Evolutionary conservation across 1,140 invertebrate species (phyloP).

Genomic region (Kradibia gibbosae): DNA sequence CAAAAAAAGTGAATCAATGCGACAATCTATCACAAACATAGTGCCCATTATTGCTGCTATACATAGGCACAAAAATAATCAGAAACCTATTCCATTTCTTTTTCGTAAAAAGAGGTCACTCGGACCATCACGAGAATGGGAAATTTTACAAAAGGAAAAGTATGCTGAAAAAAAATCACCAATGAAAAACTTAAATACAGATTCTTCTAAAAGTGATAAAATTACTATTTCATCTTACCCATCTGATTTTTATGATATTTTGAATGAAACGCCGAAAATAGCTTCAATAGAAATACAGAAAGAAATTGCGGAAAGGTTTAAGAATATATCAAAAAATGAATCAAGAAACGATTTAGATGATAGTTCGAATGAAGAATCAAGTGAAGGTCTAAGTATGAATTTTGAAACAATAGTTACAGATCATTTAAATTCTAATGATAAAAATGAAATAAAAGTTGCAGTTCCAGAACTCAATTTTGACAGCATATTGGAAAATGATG

Average conservation of each 20-base stretch:
- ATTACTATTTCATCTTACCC: slow-evolving; percentile 8
- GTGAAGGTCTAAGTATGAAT: slow-evolving; percentile 21
- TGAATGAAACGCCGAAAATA: slow-evolving; percentile 58
- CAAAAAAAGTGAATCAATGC: slow-evolving; percentile 25
- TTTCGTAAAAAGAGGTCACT: slow-evolving; percentile 40
- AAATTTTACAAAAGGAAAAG: slow-evolving; percentile 36
- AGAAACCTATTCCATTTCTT: slow-evolving; percentile 30
- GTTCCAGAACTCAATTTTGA: slow-evolving; percentile 62
- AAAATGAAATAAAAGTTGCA: slow-evolving; percentile 56
- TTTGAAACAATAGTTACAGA: slow-evolving; percentile 40
- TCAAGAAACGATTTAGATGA: slow-evolving; percentile 24
- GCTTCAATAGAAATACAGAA: slow-evolving; percentile 56
- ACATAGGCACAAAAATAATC: slow-evolving; percentile 4
- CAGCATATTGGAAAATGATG: slow-evolving; percentile 53
- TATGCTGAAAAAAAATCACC: background rate
- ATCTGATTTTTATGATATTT: slow-evolving; percentile 39
- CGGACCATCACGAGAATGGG: slow-evolving; percentile 23
- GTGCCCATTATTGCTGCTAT: slow-evolving; percentile 42
- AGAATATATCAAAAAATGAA: slow-evolving; percentile 11
- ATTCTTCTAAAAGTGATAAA: background rate
- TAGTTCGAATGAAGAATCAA: slow-evolving; percentile 31
- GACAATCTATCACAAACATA: background rate
- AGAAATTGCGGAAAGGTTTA: slow-evolving; percentile 63
- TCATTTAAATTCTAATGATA: slow-evolving; percentile 17
- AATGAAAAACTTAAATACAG: background rate